Evolutionary conservation across 1,140 invertebrate genomes (phyloP).

Genomic region (Condylostylus longicornis): DNA sequence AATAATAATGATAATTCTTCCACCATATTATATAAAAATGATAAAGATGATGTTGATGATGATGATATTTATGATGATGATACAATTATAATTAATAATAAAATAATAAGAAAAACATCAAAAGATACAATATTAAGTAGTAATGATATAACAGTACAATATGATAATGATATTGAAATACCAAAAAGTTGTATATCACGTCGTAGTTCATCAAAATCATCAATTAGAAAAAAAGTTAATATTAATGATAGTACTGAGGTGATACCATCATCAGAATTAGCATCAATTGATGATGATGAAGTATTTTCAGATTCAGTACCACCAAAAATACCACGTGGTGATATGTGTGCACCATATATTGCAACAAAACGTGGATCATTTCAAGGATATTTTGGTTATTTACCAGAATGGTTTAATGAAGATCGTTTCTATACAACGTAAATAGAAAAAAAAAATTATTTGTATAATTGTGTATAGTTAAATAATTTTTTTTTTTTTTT

Average conservation of each 20-base stretch:
- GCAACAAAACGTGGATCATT: slow-evolving; percentile 17
- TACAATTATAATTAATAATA: slow-evolving; percentile 17
- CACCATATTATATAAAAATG: not conserved
- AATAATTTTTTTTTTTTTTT: too few relatives aligned
- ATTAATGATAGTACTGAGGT: slow-evolving; percentile 26
- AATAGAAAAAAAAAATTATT: too few relatives aligned
- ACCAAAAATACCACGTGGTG: slow-evolving; percentile 24
- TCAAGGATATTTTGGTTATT: slow-evolving; percentile 22
- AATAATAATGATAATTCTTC: not conserved
- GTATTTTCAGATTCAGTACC: slow-evolving; percentile 33
- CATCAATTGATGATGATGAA: slow-evolving; percentile 28
- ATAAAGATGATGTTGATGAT: not conserved
- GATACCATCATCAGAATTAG: slow-evolving; percentile 22
- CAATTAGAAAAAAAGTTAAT: slow-evolving; percentile 30
- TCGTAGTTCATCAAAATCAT: slow-evolving; percentile 26
- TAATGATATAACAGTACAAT: not conserved
- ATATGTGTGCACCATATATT: slow-evolving; percentile 32
- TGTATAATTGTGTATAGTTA: too few relatives aligned
- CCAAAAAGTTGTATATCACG: slow-evolving; percentile 27
- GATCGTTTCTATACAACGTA: slow-evolving; percentile 29
- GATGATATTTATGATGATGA: slow-evolving; percentile 11
- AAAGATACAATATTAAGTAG: not conserved
- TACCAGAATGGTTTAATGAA: slow-evolving; percentile 30
- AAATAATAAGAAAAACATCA: not conserved
- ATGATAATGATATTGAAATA: slow-evolving; percentile 6